Conservation (phyloP, 2,888 invertebrate genomes). For the Lepidonotus clava region DNA sequence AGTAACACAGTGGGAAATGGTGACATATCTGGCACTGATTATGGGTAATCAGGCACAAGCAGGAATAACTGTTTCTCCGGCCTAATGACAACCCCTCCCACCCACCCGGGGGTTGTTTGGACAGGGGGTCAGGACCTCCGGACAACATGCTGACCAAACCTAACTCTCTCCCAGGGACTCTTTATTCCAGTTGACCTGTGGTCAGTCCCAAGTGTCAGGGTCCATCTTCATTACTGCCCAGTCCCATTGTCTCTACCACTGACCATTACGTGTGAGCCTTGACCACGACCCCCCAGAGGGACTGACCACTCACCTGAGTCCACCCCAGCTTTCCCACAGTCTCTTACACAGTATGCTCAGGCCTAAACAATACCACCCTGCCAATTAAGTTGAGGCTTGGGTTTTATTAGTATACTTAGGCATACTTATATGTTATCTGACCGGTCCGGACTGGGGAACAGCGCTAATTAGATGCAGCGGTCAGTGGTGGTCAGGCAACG, state of each 20-base stretch:
- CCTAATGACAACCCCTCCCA: too few species aligned
- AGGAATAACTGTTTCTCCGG: too few species aligned
- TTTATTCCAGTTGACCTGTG: background rate
- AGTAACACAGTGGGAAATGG: too few species aligned
- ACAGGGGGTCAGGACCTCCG: too few species aligned
- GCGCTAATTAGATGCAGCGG: too few species aligned
- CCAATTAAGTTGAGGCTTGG: background rate
- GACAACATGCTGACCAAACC: too few species aligned
- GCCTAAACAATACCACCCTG: background rate
- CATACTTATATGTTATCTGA: conserved; percentile 40
- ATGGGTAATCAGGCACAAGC: too few species aligned
- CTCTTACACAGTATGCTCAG: background rate
- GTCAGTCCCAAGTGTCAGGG: background rate
- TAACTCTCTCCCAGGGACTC: background rate
- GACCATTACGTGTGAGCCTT: background rate
- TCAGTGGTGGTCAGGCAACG: conserved; percentile 41
- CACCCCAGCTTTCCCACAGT: conserved; percentile 36
- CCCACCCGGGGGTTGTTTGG: too few species aligned
- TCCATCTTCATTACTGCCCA: background rate
- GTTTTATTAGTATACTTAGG: conserved; percentile 52
- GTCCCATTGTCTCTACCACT: conserved; percentile 2
- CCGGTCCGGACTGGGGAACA: too few species aligned
- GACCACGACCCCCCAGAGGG: background rate
- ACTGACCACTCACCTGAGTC: background rate
- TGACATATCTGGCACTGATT: too few species aligned